Evolutionary conservation across 2,888 invertebrate genomes (phyloP), one percentile per base, ranked within the genome.

Genomic region (Eilema caniola): DNA sequence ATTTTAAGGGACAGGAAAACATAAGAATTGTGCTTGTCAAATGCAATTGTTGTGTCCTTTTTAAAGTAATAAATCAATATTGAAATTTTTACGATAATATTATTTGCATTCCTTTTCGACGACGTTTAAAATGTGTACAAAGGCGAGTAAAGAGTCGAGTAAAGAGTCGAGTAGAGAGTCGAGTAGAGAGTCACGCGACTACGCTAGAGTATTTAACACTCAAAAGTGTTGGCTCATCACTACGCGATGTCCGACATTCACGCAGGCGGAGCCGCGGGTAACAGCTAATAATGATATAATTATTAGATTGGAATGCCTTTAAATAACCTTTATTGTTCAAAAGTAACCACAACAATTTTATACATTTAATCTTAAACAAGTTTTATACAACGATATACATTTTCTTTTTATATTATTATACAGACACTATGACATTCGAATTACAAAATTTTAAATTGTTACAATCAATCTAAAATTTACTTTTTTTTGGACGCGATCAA

Each of bases 401-500:
- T 80, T 84, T 78, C 66, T 81, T 33, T 63, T 69, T 81, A 76
- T 59, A 76, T 61, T 71, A 72, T 63, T 70, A 82, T 77, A 79
- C 79, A 81, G 41, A 69, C 74, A 67, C 47, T 70, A 70, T 53
- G 57, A 33, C 41, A 69, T 31, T 73, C 73, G 62, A 78, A 79
- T 73, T 63, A 59, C 53, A 37, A 69, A 62, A 75, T 79, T 82
- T 83, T 81, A 83, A 83, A 82, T 82, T 83, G 78, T 71, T 73
- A 41, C 28, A 71, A 71, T 74, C 82, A 79, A 82, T 80, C 72
- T 81, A 83, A 79, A 82, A 78, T 76, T 77, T 66, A 66, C n/a
- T 20, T 77, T 69, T 77, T 78, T 93, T 88, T 90, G 94, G 93
- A 89, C 90, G 93, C 93, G 93, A 94, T 94, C 93, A 94, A 93